Evolutionary conservation across 2,113 vertebrate genomes (phyloP).

Genomic region (Malurus elegans): DNA sequence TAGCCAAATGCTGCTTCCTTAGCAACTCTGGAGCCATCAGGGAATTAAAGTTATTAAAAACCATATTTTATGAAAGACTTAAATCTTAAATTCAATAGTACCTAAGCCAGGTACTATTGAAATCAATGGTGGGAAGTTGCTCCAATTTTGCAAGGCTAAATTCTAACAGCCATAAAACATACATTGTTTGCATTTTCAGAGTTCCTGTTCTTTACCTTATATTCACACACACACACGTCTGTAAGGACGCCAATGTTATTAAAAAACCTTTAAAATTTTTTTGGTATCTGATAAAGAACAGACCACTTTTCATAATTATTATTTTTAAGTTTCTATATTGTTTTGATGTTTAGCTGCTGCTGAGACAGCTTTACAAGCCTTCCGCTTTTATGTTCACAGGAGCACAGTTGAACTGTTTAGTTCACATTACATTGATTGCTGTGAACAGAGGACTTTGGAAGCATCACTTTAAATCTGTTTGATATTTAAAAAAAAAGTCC

Average conservation of each 20-base stretch:
- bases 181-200: background rate
- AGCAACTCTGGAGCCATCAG: background rate
- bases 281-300: background rate
- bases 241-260: background rate
- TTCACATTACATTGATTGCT: background rate
- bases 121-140: background rate
- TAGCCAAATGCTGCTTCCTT: background rate
- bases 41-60: slow-evolving; percentile 34
- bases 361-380: background rate
- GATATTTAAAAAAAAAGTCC: background rate
- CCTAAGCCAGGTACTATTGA: background rate
- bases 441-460: background rate
- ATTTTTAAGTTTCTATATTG: background rate
- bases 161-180: background rate
- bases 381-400: background rate
- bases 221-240: background rate
- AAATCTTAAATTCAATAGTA: slow-evolving; percentile 40
- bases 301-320: background rate
- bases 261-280: background rate
- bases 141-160: background rate
- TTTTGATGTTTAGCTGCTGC: slow-evolving; percentile 1
- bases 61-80: slow-evolving; percentile 34
- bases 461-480: slow-evolving; percentile 21
- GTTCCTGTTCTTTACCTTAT: background rate
- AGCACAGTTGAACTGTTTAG: background rate